Conservation (phyloP, 2,113 vertebrate species). For the Egretta garzetta region DNA sequence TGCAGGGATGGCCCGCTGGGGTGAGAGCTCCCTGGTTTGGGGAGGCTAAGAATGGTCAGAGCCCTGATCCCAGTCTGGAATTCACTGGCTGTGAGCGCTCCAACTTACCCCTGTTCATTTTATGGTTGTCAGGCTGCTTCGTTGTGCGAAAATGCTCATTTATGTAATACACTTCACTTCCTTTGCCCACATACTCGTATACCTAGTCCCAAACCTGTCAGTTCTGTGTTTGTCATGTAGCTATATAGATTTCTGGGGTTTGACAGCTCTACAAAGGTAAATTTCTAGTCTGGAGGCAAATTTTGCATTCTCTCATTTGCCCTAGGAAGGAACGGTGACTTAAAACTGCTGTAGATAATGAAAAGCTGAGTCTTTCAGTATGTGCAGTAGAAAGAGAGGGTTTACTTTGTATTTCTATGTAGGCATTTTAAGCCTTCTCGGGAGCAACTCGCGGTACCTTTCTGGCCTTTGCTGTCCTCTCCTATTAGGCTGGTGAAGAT, state of each 20-base stretch:
- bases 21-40: background rate
- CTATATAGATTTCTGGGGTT: background rate
- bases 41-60: background rate
- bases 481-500: background rate
- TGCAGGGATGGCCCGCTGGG: background rate
- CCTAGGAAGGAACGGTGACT: background rate
- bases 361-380: background rate
- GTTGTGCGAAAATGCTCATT: background rate
- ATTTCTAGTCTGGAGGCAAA: background rate
- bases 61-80: background rate
- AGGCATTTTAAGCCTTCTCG: background rate
- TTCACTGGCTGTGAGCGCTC: background rate
- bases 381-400: background rate
- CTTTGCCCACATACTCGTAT: fast-evolving
- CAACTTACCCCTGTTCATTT: background rate
- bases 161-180: background rate
- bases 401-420: background rate
- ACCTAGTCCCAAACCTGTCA: background rate
- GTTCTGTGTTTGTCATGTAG: background rate
- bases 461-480: background rate
- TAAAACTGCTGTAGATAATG: background rate
- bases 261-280: background rate
- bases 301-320: background rate
- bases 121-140: background rate
- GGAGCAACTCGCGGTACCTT: background rate